A percentile compares a stretch with the other conserved stretches of the same genome.
Evolutionary conservation across 2,113 vertebrate genomes (phyloP).

Genomic region (Seriola quinqueradiata): DNA sequence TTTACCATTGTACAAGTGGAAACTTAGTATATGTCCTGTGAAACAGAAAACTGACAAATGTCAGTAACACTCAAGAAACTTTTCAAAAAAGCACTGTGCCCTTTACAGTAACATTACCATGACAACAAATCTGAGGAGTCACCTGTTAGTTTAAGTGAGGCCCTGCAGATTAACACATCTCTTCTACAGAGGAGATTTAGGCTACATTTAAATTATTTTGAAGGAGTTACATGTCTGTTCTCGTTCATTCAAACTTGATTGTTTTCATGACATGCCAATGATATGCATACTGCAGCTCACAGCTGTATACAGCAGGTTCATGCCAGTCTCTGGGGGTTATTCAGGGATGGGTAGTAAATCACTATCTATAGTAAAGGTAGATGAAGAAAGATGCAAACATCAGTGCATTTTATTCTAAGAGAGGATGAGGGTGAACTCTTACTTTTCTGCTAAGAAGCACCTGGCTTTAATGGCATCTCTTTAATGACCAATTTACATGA

Average conservation of each 20-base stretch:
- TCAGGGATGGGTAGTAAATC: background rate
- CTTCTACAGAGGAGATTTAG: background rate
- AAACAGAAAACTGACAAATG: background rate
- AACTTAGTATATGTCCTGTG: no score
- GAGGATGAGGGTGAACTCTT: background rate
- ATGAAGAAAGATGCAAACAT: background rate
- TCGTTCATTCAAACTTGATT: background rate
- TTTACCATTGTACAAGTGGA: no score
- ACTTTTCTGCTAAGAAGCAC: background rate
- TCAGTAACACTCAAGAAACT: background rate
- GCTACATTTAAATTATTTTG: background rate
- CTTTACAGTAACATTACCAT: background rate
- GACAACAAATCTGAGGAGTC: background rate
- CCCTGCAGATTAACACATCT: background rate
- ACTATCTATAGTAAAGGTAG: background rate
- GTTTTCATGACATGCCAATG: background rate
- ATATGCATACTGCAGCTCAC: background rate
- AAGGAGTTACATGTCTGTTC: background rate
- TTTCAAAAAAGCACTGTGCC: background rate
- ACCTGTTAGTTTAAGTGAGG: background rate
- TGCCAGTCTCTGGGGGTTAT: background rate
- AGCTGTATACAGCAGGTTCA: background rate
- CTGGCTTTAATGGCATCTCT: slow-evolving; percentile 25
- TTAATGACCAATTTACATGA: slow-evolving; percentile 11
- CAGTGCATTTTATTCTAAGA: background rate